Evolutionary conservation across 2,888 invertebrate genomes (phyloP).

Genomic region (Brachyptera risi): DNA sequence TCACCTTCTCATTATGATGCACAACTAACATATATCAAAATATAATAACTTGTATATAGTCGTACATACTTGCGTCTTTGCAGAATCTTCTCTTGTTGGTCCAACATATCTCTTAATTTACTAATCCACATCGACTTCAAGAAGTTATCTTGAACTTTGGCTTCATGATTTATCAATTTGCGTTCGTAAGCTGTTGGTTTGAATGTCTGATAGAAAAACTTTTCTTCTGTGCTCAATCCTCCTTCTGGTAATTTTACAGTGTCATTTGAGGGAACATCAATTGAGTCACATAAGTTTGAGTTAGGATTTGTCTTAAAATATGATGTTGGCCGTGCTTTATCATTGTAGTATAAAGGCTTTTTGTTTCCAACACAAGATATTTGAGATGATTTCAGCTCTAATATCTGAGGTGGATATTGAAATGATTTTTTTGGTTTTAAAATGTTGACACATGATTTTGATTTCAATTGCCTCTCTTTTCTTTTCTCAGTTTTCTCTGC

Average conservation of each 20-base stretch:
- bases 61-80: constrained; percentile 57
- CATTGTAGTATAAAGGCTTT: neutral
- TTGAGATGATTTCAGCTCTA: constrained; percentile 12
- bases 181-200: neutral
- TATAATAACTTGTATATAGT: neutral
- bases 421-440: neutral
- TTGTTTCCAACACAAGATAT: constrained; percentile 7
- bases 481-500: too few species aligned
- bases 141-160: constrained; percentile 19
- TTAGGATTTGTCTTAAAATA: neutral
- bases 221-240: neutral
- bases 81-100: constrained; percentile 52
- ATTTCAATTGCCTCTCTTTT: constrained; percentile 11
- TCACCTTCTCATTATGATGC: neutral
- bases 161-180: constrained; percentile 20
- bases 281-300: neutral
- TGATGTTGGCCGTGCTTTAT: constrained; percentile 1
- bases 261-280: neutral
- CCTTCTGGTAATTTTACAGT: neutral
- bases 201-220: neutral
- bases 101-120: constrained; percentile 54
- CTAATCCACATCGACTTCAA: constrained; percentile 46
- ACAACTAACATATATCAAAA: neutral
- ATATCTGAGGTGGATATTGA: neutral
- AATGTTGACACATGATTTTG: constrained; percentile 15